These are phyloP conservation scores for Flexamia atlantica DNA, from an alignment of 2,888 invertebrate genomes.

Conservation along the genomic window DNA sequence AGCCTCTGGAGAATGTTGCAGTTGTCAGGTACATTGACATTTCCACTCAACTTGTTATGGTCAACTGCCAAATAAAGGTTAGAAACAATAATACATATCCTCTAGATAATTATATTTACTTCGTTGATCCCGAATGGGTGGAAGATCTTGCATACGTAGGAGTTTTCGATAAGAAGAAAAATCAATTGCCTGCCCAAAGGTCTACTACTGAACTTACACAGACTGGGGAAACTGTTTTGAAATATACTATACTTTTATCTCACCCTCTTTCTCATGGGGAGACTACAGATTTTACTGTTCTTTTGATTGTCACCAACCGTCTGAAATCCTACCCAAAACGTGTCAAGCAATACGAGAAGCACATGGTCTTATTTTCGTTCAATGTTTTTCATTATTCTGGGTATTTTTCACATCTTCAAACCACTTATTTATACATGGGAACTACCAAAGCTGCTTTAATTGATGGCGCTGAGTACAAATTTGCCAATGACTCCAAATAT, in stretches of 20 bases:
- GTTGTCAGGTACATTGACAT: background rate
- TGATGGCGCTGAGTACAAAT: background rate
- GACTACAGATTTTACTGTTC: background rate
- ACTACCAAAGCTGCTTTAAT: background rate
- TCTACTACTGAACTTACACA: background rate
- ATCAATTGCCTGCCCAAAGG: background rate
- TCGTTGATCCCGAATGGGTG: background rate
- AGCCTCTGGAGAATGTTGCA: background rate
- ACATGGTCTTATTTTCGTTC: background rate
- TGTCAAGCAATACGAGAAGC: constrained; percentile 1
- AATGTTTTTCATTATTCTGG: background rate
- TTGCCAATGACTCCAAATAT: background rate
- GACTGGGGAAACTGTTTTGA: background rate
- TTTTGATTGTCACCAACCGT: background rate
- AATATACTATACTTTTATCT: background rate
- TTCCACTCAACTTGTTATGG: background rate
- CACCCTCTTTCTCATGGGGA: background rate
- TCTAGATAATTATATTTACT: background rate
- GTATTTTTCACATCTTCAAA: constrained; percentile 1
- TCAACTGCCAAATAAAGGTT: background rate
- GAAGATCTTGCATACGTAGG: background rate
- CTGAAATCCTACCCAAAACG: background rate
- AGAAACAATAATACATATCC: background rate
- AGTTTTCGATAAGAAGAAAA: background rate
- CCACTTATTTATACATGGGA: constrained; percentile 8